phyloP scores from a whole-genome alignment of 1,140 invertebrate genomes.

The Heliconius melpomene region DNA sequence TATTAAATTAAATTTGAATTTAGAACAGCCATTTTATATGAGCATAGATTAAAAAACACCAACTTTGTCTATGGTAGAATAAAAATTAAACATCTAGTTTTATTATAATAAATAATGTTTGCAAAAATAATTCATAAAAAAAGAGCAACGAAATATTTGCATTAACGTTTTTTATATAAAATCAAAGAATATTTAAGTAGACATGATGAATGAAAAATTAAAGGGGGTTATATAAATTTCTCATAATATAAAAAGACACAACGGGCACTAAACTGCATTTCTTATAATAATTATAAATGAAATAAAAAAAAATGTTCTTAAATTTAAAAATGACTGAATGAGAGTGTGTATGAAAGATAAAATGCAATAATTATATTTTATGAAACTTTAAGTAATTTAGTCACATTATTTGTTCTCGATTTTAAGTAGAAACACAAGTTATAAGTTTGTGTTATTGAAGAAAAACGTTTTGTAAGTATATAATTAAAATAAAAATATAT shows the following conservation, averaged over 20 bases:
- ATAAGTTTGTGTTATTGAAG: neutral
- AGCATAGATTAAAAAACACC: slow-evolving; percentile 5
- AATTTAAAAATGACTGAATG: slow-evolving; percentile 11
- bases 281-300: slow-evolving; percentile 18
- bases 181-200: neutral
- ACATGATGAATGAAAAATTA: neutral
- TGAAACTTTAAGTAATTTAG: neutral
- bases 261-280: slow-evolving; percentile 36
- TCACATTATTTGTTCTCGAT: slow-evolving; percentile 1
- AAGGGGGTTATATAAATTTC: neutral
- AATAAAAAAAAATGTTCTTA: neutral
- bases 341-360: neutral
- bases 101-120: neutral
- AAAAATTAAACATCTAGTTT: neutral
- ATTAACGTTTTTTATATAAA: slow-evolving; percentile 16
- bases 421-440: neutral
- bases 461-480: neutral
- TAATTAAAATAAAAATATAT: neutral
- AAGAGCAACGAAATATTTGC: slow-evolving; percentile 23
- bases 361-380: slow-evolving; percentile 7
- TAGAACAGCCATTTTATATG: slow-evolving; percentile 7
- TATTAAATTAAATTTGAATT: slow-evolving; percentile 10
- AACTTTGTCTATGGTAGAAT: slow-evolving; percentile 8
- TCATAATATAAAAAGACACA: slow-evolving; percentile 32
- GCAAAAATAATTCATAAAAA: neutral